These are phyloP conservation scores for Antedon mediterranea DNA, from an alignment of 53 echinoderm and acorn worm species.

Conservation along the genomic window DNA sequence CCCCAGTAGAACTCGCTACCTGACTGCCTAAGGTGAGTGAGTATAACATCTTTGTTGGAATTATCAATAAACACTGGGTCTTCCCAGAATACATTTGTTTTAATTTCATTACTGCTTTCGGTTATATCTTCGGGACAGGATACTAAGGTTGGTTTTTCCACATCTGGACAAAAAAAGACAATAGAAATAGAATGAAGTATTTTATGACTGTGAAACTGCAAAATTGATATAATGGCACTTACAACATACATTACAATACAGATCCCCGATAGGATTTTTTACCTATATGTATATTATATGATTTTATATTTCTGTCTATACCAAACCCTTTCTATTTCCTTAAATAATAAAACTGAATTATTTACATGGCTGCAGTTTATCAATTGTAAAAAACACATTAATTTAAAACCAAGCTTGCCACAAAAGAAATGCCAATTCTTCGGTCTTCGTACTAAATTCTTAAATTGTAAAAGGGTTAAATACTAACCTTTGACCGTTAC, in stretches of 20 bases:
- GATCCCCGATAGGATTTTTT: no score
- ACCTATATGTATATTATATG: no score
- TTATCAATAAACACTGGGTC: constrained; percentile 30
- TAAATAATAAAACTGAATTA: no score
- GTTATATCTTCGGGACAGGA: constrained; percentile 13
- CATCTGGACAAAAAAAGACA: constrained; percentile 8
- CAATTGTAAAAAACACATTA: no score
- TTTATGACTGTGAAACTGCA: background rate
- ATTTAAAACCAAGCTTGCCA: no score
- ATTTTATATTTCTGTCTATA: no score
- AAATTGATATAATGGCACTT: background rate
- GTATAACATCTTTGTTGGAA: constrained; percentile 2
- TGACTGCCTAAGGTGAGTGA: constrained; percentile 4
- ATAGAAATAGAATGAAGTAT: background rate
- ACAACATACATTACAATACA: no score
- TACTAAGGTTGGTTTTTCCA: constrained; percentile 17
- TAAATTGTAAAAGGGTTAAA: no score
- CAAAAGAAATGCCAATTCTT: no score
- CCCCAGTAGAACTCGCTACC: constrained; percentile 19
- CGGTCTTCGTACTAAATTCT: no score
- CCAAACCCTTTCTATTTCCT: no score
- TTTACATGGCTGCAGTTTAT: no score
- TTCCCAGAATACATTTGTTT: constrained; percentile 11
- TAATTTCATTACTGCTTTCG: background rate
- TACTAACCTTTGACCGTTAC: constrained; percentile 37